These are phyloP conservation scores for Choreutis nemorana DNA, from an alignment of 2,888 invertebrate species.

Conservation along the genomic window DNA sequence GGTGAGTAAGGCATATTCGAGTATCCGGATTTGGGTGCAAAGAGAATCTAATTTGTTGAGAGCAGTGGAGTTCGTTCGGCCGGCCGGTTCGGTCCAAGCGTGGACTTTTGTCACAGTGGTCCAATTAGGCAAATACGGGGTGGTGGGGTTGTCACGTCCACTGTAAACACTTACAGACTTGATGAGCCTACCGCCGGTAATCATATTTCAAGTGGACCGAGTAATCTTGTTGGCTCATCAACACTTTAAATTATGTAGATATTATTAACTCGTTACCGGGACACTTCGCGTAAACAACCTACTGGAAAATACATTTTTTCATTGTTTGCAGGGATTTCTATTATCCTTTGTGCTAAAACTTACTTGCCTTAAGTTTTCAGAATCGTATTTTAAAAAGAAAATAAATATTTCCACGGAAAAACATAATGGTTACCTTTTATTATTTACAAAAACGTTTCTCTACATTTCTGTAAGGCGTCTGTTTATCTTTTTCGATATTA, in stretches of 20 bases:
- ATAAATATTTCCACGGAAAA: too few relatives aligned
- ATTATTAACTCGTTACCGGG: conserved; percentile 8
- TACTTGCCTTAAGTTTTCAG: too few relatives aligned
- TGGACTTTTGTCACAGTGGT: conserved; percentile 54
- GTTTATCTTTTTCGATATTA: too few relatives aligned
- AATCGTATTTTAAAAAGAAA: too few relatives aligned
- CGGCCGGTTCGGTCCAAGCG: conserved; percentile 22
- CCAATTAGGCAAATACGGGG: conserved; percentile 58
- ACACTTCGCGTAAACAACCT: too few relatives aligned
- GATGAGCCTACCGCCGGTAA: conserved; percentile 37
- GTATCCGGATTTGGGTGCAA: conserved; percentile 15
- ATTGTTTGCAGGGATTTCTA: too few relatives aligned
- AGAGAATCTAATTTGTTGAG: conserved; percentile 57
- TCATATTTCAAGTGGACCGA: conserved; percentile 43
- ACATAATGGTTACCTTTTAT: too few relatives aligned
- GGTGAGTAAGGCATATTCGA: conserved; percentile 40
- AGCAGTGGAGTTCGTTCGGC: too few relatives aligned
- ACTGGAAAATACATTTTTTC: too few relatives aligned
- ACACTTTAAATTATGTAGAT: conserved; percentile 3
- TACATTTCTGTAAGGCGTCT: too few relatives aligned
- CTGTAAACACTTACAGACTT: conserved; percentile 43
- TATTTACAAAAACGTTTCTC: too few relatives aligned
- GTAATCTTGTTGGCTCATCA: conserved; percentile 14
- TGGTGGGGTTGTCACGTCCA: conserved; percentile 33
- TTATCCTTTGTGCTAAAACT: too few relatives aligned